Evolutionary conservation across 2,888 invertebrate genomes (phyloP).

Genomic region (Pherbina coryleti): DNA sequence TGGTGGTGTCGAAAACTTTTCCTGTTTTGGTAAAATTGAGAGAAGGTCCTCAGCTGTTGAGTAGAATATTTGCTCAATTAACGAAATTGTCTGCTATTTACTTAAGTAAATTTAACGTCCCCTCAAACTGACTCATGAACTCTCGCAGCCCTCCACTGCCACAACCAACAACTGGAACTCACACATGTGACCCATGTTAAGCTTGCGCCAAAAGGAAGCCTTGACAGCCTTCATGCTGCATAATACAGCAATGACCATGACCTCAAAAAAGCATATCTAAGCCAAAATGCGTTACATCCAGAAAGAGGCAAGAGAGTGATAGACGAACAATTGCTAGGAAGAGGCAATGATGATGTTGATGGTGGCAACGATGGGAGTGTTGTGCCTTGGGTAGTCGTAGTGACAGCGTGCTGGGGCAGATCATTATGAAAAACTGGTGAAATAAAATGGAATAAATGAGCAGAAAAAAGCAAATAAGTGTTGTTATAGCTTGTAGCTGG

Average conservation of each 20-base stretch:
- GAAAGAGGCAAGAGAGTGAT: background rate
- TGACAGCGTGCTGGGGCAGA: background rate
- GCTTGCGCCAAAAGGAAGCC: background rate
- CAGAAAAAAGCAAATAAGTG: background rate
- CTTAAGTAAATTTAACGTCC: background rate
- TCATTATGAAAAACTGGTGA: background rate
- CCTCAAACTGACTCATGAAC: background rate
- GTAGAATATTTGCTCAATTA: constrained; percentile 26
- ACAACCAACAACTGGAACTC: background rate
- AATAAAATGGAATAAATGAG: background rate
- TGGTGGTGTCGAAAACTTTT: no score
- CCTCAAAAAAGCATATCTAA: background rate
- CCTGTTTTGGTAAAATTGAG: background rate
- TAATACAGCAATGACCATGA: background rate
- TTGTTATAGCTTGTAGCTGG: no score
- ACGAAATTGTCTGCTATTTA: constrained; percentile 7
- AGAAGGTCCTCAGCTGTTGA: background rate
- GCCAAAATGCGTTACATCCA: background rate
- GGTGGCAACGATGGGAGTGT: background rate
- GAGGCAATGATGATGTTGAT: background rate
- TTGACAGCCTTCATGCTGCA: background rate
- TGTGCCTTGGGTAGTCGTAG: background rate
- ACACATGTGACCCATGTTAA: background rate
- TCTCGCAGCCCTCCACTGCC: background rate
- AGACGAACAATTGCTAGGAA: background rate